Percentiles rank a stretch among this genome's conserved stretches.
Conservation (phyloP, 1,140 invertebrate genomes). For the Idris sp. region DNA sequence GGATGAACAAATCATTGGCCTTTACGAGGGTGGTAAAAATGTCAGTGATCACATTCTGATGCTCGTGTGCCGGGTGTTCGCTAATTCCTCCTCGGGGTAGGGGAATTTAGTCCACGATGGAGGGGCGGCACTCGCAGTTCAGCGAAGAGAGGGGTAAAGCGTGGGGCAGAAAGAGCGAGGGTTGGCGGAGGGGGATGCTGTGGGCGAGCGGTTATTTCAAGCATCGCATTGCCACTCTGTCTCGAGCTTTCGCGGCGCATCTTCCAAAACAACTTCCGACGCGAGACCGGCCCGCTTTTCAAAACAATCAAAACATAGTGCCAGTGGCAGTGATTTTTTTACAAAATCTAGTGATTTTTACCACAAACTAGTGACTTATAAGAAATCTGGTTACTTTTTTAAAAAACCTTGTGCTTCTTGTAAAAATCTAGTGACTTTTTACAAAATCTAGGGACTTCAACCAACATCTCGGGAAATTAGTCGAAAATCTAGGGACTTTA, state of each 20-base stretch:
- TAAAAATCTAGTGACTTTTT: no score
- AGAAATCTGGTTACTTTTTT: no score
- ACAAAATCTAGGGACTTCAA: no score
- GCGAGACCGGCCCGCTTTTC: constrained; percentile 50
- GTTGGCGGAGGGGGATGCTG: constrained; percentile 70
- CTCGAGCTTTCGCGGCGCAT: constrained; percentile 75
- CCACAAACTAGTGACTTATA: no score
- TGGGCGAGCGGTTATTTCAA: constrained; percentile 78
- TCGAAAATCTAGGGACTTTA: no score
- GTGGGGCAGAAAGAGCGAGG: constrained; percentile 66
- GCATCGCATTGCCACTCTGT: constrained; percentile 75
- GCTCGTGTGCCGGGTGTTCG: no score
- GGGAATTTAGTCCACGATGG: constrained; percentile 15
- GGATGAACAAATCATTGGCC: no score
- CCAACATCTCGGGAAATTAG: no score
- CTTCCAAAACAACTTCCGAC: constrained; percentile 63
- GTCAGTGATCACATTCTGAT: no score
- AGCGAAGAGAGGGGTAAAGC: constrained; percentile 52
- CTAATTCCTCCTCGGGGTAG: no score
- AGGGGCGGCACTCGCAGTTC: constrained; percentile 36
- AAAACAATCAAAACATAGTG: constrained; percentile 29
- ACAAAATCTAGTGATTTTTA: not conserved
- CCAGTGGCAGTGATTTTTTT: no score
- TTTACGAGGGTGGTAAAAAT: constrained; percentile 44
- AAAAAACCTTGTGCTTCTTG: no score